Base-by-base conservation (phyloP, 2,113 vertebrate species). In the Lagopus muta region DNA sequence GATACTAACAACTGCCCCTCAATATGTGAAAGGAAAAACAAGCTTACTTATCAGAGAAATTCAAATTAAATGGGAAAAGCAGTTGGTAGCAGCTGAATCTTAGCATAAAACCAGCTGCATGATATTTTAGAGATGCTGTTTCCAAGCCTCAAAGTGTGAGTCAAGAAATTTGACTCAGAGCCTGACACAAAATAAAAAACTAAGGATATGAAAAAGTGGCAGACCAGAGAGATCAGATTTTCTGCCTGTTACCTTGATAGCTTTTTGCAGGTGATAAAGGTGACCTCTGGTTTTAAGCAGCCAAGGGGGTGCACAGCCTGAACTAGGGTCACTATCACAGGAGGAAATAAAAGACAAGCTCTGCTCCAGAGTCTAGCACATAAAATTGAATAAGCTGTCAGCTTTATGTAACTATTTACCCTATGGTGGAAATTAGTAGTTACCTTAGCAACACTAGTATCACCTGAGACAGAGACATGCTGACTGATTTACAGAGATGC, bases 361-460 rank as follows among this genome's bases (percentile, higher is more conserved):
- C 88, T 96, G 93, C 58, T 36, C 86, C 70, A 52, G 93, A 97
- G 94, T 93, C 88, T 94, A 97, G 94, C 93, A 95, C 79, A 94
- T 93, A 95, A 94, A 97, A 97, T 94, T 84, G 96, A 97, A 97
- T 92, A 94, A 96, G 34, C 88, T 96, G 86, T 96, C 94, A 97
- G 93, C 85, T 97, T 92, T 96, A 88, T 88, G 82, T 93, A 97
- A 95, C 84, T 96, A 92, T 97, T 97, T 97, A 97, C 94, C 93
- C 95, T 90, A 80, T 93, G 89, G 96, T 96, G 73, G 91, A 97
- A 97, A 97, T 98, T 97, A 98, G 92, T 89, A 90, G 97, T 97
- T 98, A 95, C 94, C 97, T 96, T 98, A 97, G 97, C 95, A 98
- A 97, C 94, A 88, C 85, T 79, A 62, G 81, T 88, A 95, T 96